Percentiles rank a stretch among this genome's conserved stretches.
phyloP scores from a whole-genome alignment of 2,113 vertebrate genomes.

The Craseonycteris thonglongyai region DNA sequence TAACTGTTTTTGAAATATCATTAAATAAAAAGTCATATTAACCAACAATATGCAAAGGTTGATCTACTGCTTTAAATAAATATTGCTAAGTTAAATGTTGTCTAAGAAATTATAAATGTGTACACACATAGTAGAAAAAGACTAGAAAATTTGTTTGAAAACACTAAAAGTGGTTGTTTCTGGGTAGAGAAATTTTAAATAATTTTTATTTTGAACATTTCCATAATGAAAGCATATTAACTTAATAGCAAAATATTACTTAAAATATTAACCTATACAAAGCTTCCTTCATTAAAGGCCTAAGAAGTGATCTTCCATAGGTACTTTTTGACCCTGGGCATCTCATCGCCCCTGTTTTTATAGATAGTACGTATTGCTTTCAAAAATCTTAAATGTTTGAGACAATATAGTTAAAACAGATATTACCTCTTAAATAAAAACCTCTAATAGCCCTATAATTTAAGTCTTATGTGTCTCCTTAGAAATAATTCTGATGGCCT shows the following conservation, averaged over 20 bases:
- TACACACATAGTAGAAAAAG: background rate
- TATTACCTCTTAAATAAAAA: background rate
- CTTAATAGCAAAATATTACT: background rate
- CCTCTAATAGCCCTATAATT: background rate
- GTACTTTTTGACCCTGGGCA: background rate
- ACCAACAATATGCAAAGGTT: background rate
- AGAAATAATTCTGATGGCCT: background rate
- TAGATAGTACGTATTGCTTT: background rate
- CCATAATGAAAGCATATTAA: background rate
- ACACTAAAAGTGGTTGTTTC: background rate
- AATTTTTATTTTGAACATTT: slow-evolving; percentile 16
- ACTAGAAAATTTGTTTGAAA: background rate
- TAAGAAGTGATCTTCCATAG: background rate
- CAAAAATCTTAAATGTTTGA: background rate
- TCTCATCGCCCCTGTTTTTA: background rate
- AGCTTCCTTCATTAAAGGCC: background rate
- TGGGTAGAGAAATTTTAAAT: background rate
- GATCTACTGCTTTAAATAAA: background rate
- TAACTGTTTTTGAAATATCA: background rate
- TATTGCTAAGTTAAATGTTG: slow-evolving; percentile 7
- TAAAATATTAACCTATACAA: background rate
- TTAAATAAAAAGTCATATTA: slow-evolving; percentile 3
- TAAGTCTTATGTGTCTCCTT: background rate
- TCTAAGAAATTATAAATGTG: background rate
- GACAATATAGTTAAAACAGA: background rate